Base-by-base conservation (phyloP, 37 sponge, comb jelly and placozoan species). In the Axinella damicornis region DNA sequence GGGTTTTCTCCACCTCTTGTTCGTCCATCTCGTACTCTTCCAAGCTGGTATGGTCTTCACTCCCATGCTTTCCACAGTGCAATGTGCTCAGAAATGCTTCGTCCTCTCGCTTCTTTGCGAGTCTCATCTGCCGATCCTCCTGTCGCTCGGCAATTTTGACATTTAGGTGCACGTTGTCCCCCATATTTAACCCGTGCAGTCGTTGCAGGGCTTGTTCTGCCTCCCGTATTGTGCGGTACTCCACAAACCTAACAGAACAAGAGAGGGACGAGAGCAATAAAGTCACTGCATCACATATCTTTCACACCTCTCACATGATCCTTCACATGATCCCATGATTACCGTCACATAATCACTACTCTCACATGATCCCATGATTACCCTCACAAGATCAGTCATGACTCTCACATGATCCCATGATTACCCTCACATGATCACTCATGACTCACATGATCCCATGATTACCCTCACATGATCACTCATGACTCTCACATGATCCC, bases 191-290 rank as follows among this genome's bases (percentile, higher is more conserved):
- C 30, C 73, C 39, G 78, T 89, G 1, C 4, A 86, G 30, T 38
- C 65, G 36, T 40, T 77, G 73, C 0, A 93, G 77, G 60, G 87
- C 90, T 19, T 6, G 12, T 16, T 83, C 83, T 37, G 90, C 94
- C 35, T 93, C 94, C 53, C 76, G 68, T 0, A 89, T 65, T 20
- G 94, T 89, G 9, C 32, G 69, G 69, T 46, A 86, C 30, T 82
- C 62, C 9, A 93, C 87, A 86, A 93, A 93, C 39, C 94, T 93
- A 59, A 0, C 61, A 24, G 24, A 64, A 34, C n/a, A n/a, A n/a
- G n/a, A n/a, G n/a, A n/a, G n/a, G n/a, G n/a, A n/a, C n/a, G n/a
- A n/a, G n/a, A n/a, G n/a, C n/a, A n/a, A n/a, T n/a, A n/a, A n/a
- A n/a, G n/a, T n/a, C n/a, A n/a, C n/a, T n/a, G n/a, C n/a, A n/a